phyloP scores from a whole-genome alignment of 23 tunicate genomes.

The Styela clava region DNA sequence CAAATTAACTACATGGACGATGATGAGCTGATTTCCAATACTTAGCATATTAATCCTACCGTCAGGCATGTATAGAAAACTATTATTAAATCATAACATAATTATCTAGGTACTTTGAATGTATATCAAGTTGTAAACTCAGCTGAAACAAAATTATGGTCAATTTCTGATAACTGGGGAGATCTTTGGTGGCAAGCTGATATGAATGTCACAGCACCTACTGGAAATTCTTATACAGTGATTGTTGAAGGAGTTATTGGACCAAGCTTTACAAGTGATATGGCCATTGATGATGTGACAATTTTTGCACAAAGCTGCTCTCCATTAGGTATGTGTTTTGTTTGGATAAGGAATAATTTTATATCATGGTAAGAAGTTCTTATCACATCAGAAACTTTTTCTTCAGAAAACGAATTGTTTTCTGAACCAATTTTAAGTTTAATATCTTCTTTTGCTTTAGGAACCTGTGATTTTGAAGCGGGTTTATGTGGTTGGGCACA shows the following conservation, averaged over 20 bases:
- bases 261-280: conserved; percentile 30
- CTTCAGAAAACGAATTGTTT: too few species aligned
- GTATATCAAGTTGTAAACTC: conserved; percentile 32
- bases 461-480: conserved; percentile 44
- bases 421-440: too few species aligned
- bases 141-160: conserved; percentile 26
- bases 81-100: too few species aligned
- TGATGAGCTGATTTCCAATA: too few species aligned
- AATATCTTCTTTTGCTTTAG: too few species aligned
- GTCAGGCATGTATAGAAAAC: too few species aligned
- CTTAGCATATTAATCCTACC: too few species aligned
- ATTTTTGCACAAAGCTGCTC: conserved; percentile 20
- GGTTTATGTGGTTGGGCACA: conserved; percentile 47
- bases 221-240: neutral
- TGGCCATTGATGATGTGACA: conserved; percentile 64
- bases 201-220: conserved; percentile 22
- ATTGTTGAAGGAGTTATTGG: conserved; percentile 34
- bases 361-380: too few species aligned
- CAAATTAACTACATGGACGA: too few species aligned
- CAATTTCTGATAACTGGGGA: conserved; percentile 37
- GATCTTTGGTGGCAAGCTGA: conserved; percentile 38
- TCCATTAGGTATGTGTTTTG: conserved; percentile 8
- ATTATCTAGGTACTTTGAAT: conserved; percentile 30
- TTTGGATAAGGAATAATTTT: neutral
- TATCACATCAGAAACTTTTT: too few species aligned